Percentiles rank a stretch among this genome's conserved stretches.
phyloP scores from a whole-genome alignment of 1,140 invertebrate species.

The Trissolcus basalis region DNA sequence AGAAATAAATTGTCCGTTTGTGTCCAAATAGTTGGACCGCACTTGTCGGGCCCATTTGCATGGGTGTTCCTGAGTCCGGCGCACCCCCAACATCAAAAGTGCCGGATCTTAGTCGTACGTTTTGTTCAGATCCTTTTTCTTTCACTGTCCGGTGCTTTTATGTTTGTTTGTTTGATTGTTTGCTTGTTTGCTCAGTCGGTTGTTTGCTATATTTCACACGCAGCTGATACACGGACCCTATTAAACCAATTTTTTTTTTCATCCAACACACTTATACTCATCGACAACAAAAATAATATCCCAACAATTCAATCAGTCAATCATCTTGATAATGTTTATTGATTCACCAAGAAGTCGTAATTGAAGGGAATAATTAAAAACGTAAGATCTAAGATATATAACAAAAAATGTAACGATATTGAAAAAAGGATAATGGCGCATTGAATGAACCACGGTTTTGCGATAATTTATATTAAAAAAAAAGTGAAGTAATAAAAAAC shows the following conservation, averaged over 20 bases:
- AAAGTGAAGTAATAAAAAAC: not conserved
- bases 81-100: slow-evolving; percentile 68
- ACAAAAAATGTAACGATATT: slow-evolving; percentile 16
- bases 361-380: slow-evolving; percentile 13
- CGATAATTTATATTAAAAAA: not conserved
- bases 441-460: too few relatives aligned
- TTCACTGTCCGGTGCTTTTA: slow-evolving; percentile 60
- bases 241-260: slow-evolving; percentile 21
- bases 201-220: slow-evolving; percentile 64
- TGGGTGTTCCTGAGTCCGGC: slow-evolving; percentile 27
- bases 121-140: slow-evolving; percentile 47
- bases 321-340: too few relatives aligned
- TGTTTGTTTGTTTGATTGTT: slow-evolving; percentile 59
- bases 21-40: slow-evolving; percentile 57
- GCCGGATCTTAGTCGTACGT: slow-evolving; percentile 43
- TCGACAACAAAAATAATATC: too few relatives aligned
- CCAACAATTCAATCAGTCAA: too few relatives aligned
- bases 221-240: slow-evolving; percentile 37
- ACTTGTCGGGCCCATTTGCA: slow-evolving; percentile 64
- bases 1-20: slow-evolving; percentile 21
- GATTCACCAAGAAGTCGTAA: too few relatives aligned
- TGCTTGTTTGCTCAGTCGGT: slow-evolving; percentile 59
- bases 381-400: too few relatives aligned
- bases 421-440: too few relatives aligned
- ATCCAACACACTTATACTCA: not conserved